These are phyloP conservation scores for Macrocentrus cingulum DNA, from an alignment of 1,140 invertebrate species.

Conservation along the genomic window DNA sequence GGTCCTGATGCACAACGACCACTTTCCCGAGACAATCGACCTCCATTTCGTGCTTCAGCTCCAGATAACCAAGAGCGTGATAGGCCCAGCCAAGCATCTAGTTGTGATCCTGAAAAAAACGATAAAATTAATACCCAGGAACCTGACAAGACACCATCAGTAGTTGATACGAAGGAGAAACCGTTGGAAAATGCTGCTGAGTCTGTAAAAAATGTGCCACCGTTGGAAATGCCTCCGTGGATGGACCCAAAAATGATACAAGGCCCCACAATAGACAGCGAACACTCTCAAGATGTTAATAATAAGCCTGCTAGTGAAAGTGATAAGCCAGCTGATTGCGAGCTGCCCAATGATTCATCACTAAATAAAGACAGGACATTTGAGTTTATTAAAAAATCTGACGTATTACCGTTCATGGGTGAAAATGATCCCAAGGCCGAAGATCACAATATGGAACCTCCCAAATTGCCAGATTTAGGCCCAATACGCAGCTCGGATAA, in stretches of 20 bases:
- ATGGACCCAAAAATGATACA: slow-evolving; percentile 24
- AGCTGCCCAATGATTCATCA: slow-evolving; percentile 1
- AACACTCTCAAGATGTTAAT: neutral
- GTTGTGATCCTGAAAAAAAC: neutral
- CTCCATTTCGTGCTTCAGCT: neutral
- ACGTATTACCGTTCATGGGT: slow-evolving; percentile 51
- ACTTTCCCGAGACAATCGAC: neutral
- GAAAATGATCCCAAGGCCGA: slow-evolving; percentile 52
- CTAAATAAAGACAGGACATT: slow-evolving; percentile 1
- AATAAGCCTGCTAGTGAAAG: neutral
- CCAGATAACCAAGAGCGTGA: neutral
- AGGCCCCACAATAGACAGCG: neutral
- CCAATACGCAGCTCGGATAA: slow-evolving; percentile 31
- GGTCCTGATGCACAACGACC: slow-evolving; percentile 21
- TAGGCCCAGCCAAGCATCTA: no score
- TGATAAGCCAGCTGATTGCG: slow-evolving; percentile 3
- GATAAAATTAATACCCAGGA: neutral
- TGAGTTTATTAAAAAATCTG: slow-evolving; percentile 28
- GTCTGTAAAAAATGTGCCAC: slow-evolving; percentile 23
- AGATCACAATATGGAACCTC: slow-evolving; percentile 53
- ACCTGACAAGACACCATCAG: neutral
- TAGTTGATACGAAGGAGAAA: neutral
- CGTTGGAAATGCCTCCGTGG: slow-evolving; percentile 40
- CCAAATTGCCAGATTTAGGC: slow-evolving; percentile 49
- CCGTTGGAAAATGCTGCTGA: neutral